Evolutionary conservation across 2,797 vertebrate genomes (phyloP).

Genomic region (Gymnothorax reevesii): DNA sequence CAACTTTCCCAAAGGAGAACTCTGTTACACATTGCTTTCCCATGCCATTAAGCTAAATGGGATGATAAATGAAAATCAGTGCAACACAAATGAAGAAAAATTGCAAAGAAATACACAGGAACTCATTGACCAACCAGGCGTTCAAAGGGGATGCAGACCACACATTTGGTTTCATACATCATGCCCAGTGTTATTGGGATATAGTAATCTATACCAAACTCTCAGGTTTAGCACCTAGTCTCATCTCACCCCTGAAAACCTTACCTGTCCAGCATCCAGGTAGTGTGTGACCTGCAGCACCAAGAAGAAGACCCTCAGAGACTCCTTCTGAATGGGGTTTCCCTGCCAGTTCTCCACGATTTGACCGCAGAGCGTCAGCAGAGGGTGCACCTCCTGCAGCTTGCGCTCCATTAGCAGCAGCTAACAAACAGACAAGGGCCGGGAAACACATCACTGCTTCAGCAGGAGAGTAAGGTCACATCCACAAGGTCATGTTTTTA

Average conservation of each 20-base stretch:
- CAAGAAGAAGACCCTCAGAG: constrained; percentile 92
- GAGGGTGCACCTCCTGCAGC: constrained; percentile 93
- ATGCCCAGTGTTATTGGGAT: too few relatives aligned
- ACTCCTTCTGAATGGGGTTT: constrained; percentile 98
- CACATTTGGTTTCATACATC: too few relatives aligned
- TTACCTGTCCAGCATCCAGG: constrained; percentile 94
- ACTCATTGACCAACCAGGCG: too few relatives aligned
- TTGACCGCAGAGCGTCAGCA: constrained; percentile 93
- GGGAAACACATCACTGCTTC: neutral
- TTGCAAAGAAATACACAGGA: too few relatives aligned
- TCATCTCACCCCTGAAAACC: neutral
- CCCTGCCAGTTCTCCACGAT: constrained; percentile 99
- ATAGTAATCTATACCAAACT: neutral
- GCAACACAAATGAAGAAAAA: too few relatives aligned
- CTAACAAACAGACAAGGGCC: constrained; percentile 55
- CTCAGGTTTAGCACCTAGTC: neutral
- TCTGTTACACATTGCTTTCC: too few relatives aligned
- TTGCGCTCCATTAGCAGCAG: constrained; percentile 93
- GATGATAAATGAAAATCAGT: too few relatives aligned
- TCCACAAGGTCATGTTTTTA: too few relatives aligned
- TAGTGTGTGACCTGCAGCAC: constrained; percentile 98
- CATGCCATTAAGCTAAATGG: too few relatives aligned
- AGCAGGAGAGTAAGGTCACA: too few relatives aligned
- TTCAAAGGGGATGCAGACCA: too few relatives aligned
- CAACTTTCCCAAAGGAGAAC: too few relatives aligned